Base-by-base conservation (phyloP, 2,113 vertebrate species). In the Dasyornis broadbenti region DNA sequence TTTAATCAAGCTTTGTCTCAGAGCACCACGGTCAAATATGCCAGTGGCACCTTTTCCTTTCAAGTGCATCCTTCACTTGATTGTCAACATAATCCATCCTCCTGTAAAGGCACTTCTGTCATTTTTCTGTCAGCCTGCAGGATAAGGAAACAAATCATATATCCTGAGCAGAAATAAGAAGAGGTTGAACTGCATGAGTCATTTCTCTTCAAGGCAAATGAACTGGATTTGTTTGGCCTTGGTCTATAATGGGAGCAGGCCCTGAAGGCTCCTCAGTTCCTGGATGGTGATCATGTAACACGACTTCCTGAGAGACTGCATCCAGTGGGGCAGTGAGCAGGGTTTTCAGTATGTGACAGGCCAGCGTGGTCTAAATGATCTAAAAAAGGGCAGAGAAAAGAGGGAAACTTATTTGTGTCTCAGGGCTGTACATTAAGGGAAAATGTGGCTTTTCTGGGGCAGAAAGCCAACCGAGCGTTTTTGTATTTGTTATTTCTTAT, bases 1-100 rank as follows among this genome's bases (percentile, higher is more conserved):
- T 95, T 96, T 92, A 96, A 96, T 96, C 88, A 96, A 91, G 65
- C 31, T 95, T 96, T 80, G 61, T 91, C 72, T 94, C 75, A 65
- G 44, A 96, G 54, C 91, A 79, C 60, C 82, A 63, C 1, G 28
- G 69, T 92, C 90, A 90, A 94, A 96, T 93, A 96, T 73, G 84
- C 82, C 87, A 88, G 88, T 61, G 31, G 72, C 83, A 95, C 82
- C 50, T 91, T 80, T 82, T 92, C 69, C 89, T 96, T 96, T 97
- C 91, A 97, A 96, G 92, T 94, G 42, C 79, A 92, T 95, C 84
- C 65, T 91, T 83, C 82, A 84, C 71, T 91, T 76, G 45, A 82
- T 88, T 94, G 40, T 49, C 26, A 86, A 9, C 49, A 83, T 73
- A 94, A 95, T 96, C 78, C 65, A 68, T 64, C 65, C 77, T 86